Evolutionary conservation across 1,140 invertebrate genomes (phyloP), one percentile per base, ranked within the genome.

Genomic region (Adelges cooleyi): DNA sequence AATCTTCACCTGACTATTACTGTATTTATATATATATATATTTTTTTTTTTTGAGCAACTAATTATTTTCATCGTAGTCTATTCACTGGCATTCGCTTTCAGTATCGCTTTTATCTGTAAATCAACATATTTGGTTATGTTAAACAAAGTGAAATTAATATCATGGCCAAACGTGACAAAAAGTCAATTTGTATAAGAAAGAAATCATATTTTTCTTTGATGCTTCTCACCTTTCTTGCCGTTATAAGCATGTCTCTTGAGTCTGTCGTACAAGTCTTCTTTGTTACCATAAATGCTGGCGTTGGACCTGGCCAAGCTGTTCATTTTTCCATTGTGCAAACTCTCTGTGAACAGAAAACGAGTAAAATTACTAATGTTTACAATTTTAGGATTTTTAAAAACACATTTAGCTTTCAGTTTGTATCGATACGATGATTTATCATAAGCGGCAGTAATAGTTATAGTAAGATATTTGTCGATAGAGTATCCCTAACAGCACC

Each of bases 221-320:
- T n/a, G n/a, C n/a, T 50, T 13, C 66, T 75, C 77, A 90, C 90
- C 90, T 90, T 95, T 95, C 78, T 95, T 94, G 76, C 91, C 92
- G 65, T 90, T 87, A 77, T 95, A 95, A 73, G 92, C 92, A 78
- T 95, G 92, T 76, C 91, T 83, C 78, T 93, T 92, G 76, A 95
- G 81, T 80, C 92, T 85, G 77, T 95, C 92, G 75, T 95, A 95
- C 67, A 95, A 82, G 77, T 95, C 92, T 75, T 95, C 92, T 78
- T 95, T 95, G 69, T 91, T 94, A 68, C 90, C 91, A 74, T 95
- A 95, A 72, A 95, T 86, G 77, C 90, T 93, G 66, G 90, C 90
- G 75, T 92, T 94, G 42, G 90, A 93, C 69, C 90, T 80, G 36
- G 90, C 89, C 74, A 92, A 80, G 76, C 88, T 91, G 76, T 91